Evolutionary conservation across 2,888 invertebrate genomes (phyloP), one percentile per base, ranked within the genome.

Genomic region (Drosophila kanekoi): DNA sequence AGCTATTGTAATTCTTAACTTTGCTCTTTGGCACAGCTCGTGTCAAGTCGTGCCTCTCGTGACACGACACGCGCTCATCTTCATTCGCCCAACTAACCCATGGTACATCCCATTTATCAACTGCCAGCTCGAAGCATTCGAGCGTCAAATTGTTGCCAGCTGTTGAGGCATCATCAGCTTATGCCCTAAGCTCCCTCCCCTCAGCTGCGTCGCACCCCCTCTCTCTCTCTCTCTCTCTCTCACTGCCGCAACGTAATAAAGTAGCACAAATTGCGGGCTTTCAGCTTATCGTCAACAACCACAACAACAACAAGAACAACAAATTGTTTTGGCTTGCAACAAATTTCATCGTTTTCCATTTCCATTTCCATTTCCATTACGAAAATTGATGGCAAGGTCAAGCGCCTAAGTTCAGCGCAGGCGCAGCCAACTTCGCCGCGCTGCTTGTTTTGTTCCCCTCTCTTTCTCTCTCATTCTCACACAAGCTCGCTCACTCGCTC

Each of bases 381-480:
- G 64, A 74, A 81, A 88, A 83, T 88, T 88, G 87, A 87, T 88
- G 79, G 87, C 89, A 88, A 88, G 87, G 89, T 88, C 89, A 83
- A 85, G 72, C 78, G 84, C 20, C 69, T 49, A 35, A 28, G 78
- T 81, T 87, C 85, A 75, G 79, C 84, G 85, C 87, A 81, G 74
- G 68, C 85, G 87, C 87, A 81, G 79, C 75, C 61, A 66, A 47
- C 65, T 49, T 60, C 23, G 38, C 33, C 23, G 4, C 16, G 10
- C 44, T 45, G 40, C 35, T 56, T 33, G 3, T 13, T 38, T 37
- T 33, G 6, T 38, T 35, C 53, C 41, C 18, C 18, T 3, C 58
- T 44, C 40, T 53, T 14, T 58, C 60, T 52, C 35, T 32, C 28
- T 13, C 14, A n/a, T 13, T n/a, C 32, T 16, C 11, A 38, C 11